Evolutionary conservation across 2,888 invertebrate genomes (phyloP), one percentile per base, ranked within the genome.

Genomic region (Scaptodrosophila latifasciaeformis): DNA sequence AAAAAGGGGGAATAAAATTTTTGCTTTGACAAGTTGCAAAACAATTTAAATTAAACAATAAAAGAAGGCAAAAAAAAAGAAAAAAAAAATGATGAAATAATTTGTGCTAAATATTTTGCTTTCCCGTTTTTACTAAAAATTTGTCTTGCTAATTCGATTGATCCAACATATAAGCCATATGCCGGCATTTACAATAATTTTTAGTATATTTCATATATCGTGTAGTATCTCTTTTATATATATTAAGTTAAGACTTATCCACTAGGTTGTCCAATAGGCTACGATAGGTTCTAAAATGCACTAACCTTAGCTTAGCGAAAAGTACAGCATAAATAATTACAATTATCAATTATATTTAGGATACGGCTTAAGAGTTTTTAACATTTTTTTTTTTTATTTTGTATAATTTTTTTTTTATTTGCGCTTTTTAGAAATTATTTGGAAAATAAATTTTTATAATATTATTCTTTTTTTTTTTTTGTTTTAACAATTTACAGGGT

Each of bases 301-400:
- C 84, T 85, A 84, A 84, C 84, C 85, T 85, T 84, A 85, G 75
- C 82, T 81, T 79, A 76, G 71, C 65, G 57, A 69, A 69, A 67
- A 67, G 64, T 70, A 75, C 70, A 78, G 66, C 75, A 81, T 80
- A 77, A 80, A 70, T 67, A 71, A 70, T 67, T 77, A 80, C 76
- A 70, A n/a, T n/a, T n/a, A n/a, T n/a, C n/a, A n/a, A n/a, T 69
- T 69, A 71, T 57, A 59, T 70, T 67, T 70, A 68, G 45, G 30
- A 39, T 58, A 37, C 37, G 37, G 4, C 24, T 37, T 37, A 44
- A 58, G 44, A 29, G 21, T 51, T 35, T 6, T 37, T 27, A 30
- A 35, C n/a, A 10, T 12, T 31, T 13, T 15, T 35, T 55, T 59
- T 29, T 54, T 48, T 56, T 54, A 60, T 52, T 61, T 60, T 54